Conservation (phyloP, 2,113 vertebrate genomes). For the Tympanuchus pallidicinctus region DNA sequence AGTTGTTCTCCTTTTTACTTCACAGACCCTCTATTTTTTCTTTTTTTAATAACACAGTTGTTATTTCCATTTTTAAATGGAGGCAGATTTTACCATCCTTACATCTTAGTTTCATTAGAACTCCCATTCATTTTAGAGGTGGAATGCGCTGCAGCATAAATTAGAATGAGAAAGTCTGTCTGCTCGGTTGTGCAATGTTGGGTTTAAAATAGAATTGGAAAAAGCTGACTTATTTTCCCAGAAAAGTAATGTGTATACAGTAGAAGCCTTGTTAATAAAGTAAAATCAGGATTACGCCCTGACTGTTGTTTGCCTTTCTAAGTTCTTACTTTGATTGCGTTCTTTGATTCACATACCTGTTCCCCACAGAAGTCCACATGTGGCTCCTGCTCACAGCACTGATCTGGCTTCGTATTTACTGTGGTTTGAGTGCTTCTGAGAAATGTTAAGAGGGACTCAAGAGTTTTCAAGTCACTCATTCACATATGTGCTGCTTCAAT, state of each 20-base stretch:
- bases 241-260: neutral
- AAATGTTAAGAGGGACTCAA: neutral
- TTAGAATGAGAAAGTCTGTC: neutral
- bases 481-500: neutral
- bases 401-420: neutral
- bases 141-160: constrained; percentile 6
- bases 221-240: constrained; percentile 2
- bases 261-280: neutral
- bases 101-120: constrained; percentile 37
- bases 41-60: neutral
- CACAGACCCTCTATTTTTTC: neutral
- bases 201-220: neutral
- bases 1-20: neutral
- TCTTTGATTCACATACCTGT: neutral
- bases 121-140: constrained; percentile 19
- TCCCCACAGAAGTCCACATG: neutral
- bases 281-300: neutral
- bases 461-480: neutral
- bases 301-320: neutral
- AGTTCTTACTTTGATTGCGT: neutral
- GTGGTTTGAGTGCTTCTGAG: neutral
- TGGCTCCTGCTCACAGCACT: neutral
- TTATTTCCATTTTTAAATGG: constrained; percentile 27
- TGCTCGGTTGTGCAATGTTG: constrained; percentile 9
- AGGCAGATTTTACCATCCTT: constrained; percentile 22